A percentile compares a stretch with the other conserved stretches of the same genome.
Conservation (phyloP, 1,140 invertebrate species). For the Cheumatopsyche charites region DNA sequence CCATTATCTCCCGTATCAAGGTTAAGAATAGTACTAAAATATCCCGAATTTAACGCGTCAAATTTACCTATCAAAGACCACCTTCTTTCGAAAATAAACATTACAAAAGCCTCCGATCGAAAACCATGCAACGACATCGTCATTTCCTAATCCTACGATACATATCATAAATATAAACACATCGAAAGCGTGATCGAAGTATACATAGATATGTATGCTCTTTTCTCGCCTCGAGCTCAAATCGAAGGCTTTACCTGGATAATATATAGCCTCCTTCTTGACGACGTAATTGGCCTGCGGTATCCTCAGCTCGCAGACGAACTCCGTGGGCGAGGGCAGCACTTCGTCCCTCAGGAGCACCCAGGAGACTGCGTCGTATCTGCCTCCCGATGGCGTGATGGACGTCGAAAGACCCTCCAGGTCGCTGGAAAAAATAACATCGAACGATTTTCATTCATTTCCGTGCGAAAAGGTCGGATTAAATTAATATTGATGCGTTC, state of each 20-base stretch:
- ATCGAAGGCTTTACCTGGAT: slow-evolving; percentile 63
- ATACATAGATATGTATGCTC: no score
- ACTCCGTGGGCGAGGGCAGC: slow-evolving; percentile 65
- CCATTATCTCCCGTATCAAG: no score
- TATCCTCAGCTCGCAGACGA: slow-evolving; percentile 70
- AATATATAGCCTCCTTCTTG: slow-evolving; percentile 69
- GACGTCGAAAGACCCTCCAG: slow-evolving; percentile 43
- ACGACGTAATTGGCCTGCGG: slow-evolving; percentile 69
- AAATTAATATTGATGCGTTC: background rate
- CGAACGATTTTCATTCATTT: background rate
- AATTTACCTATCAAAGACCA: no score
- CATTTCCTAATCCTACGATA: no score
- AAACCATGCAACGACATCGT: no score
- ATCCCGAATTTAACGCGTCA: no score
- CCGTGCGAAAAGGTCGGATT: background rate
- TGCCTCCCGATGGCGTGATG: slow-evolving; percentile 49
- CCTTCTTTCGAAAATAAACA: no score
- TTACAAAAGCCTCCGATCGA: no score
- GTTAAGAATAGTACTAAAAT: no score
- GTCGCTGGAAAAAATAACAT: slow-evolving; percentile 31
- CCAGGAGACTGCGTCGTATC: slow-evolving; percentile 64
- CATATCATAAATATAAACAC: no score
- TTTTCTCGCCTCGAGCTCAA: no score
- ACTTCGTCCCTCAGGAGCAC: slow-evolving; percentile 63
- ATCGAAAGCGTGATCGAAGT: no score